phyloP scores from a whole-genome alignment of 2,797 vertebrate species.

The Otus scops region DNA sequence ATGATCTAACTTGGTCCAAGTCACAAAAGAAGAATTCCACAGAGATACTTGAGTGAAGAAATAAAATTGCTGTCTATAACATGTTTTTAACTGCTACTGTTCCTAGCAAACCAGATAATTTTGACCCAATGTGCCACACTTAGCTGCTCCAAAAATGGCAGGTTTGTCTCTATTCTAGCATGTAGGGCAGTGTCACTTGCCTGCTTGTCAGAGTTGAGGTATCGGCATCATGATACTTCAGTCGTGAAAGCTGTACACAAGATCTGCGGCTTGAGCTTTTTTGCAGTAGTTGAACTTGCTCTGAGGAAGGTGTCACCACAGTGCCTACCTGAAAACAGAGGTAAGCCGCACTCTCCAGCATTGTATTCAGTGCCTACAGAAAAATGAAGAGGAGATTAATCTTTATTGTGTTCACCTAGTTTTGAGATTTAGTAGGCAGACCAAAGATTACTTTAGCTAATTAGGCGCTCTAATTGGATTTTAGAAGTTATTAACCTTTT shows the following conservation, averaged over 20 bases:
- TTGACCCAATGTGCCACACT: background rate
- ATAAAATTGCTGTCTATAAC: background rate
- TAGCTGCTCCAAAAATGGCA: background rate
- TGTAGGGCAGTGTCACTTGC: background rate
- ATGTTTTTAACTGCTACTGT: background rate
- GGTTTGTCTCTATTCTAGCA: background rate
- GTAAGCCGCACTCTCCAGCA: background rate
- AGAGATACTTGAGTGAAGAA: background rate
- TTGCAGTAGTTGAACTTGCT: background rate
- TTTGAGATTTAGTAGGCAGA: constrained; percentile 28
- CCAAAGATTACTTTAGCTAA: constrained; percentile 44
- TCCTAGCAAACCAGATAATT: background rate
- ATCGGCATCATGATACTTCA: background rate
- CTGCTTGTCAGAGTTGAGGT: background rate
- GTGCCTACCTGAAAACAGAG: background rate
- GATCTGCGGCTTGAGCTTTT: background rate
- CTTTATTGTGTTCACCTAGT: background rate
- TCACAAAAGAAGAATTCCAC: background rate
- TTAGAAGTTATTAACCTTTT: constrained; percentile 42
- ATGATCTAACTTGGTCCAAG: background rate
- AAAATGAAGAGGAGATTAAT: background rate
- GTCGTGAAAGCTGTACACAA: rapidly evolving
- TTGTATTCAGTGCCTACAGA: background rate
- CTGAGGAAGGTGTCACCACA: rapidly evolving
- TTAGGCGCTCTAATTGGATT: constrained; percentile 50